These are phyloP conservation scores for Tinea pellionella DNA, from an alignment of 2,888 invertebrate genomes.

Conservation along the genomic window DNA sequence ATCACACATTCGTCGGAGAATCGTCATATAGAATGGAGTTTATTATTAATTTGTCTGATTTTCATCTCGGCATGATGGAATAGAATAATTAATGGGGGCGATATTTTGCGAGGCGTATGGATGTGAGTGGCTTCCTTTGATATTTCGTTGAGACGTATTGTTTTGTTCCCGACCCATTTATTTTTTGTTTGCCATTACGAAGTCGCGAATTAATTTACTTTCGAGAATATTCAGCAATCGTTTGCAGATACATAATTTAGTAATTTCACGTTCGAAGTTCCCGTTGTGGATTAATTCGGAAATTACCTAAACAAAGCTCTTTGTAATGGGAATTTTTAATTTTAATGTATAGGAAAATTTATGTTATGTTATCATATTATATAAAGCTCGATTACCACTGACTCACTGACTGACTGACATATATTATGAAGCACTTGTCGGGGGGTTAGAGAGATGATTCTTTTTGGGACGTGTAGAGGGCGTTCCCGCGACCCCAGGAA, in stretches of 20 bases:
- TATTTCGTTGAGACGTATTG: slow-evolving; percentile 35
- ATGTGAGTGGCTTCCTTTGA: slow-evolving; percentile 43
- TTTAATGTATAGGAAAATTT: background rate
- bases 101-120: slow-evolving; percentile 24
- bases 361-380: no score
- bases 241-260: slow-evolving; percentile 41
- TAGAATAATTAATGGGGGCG: slow-evolving; percentile 47
- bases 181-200: slow-evolving; percentile 40
- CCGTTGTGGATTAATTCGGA: slow-evolving; percentile 14
- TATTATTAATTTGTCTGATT: slow-evolving; percentile 27
- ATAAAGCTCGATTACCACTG: no score
- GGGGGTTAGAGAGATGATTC: no score
- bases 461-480: no score
- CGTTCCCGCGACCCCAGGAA: no score
- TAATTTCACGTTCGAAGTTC: slow-evolving; percentile 25
- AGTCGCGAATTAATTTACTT: slow-evolving; percentile 52
- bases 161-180: slow-evolving; percentile 33
- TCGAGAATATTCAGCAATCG: slow-evolving; percentile 40
- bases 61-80: slow-evolving; percentile 36
- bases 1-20: slow-evolving; percentile 17
- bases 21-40: slow-evolving; percentile 14
- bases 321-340: background rate
- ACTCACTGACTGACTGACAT: no score
- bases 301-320: slow-evolving; percentile 7
- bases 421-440: no score